These are phyloP conservation scores for Hypothenemus hampei DNA, from an alignment of 1,140 invertebrate genomes.

Conservation along the genomic window DNA sequence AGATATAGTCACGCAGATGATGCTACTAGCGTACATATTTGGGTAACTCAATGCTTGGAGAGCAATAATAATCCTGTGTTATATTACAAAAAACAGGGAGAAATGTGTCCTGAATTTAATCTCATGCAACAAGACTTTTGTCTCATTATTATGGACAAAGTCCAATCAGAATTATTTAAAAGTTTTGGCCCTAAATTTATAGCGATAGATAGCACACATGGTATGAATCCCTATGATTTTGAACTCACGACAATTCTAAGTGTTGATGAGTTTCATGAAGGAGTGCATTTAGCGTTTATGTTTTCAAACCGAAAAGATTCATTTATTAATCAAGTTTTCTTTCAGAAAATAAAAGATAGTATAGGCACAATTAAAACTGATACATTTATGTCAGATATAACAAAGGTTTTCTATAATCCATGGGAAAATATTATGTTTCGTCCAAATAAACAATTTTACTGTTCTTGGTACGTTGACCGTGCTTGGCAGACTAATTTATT, in stretches of 20 bases:
- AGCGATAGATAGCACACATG: conserved; percentile 31
- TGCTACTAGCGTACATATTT: too few species aligned
- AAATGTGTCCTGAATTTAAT: too few species aligned
- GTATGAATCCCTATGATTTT: conserved; percentile 32
- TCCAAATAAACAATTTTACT: conserved; percentile 9
- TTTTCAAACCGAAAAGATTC: conserved; percentile 30
- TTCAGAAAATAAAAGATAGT: conserved; percentile 20
- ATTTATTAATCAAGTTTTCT: conserved; percentile 17
- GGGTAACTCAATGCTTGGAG: too few species aligned
- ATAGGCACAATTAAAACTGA: conserved; percentile 9
- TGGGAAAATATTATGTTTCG: conserved; percentile 26
- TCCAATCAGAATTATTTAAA: conserved; percentile 25
- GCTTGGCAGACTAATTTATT: conserved; percentile 26
- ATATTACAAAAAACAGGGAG: too few species aligned
- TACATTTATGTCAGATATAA: conserved; percentile 29
- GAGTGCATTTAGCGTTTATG: conserved; percentile 30
- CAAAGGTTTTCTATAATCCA: conserved; percentile 17
- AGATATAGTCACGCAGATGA: too few species aligned
- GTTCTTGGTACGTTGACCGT: conserved; percentile 26
- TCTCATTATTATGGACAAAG: conserved; percentile 27
- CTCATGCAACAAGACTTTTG: too few species aligned
- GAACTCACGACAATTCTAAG: conserved; percentile 30
- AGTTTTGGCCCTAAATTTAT: conserved; percentile 28
- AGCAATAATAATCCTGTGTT: too few species aligned
- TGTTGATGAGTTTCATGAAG: conserved; percentile 29